These are phyloP conservation scores for Clarias magur DNA, from an alignment of 2,113 vertebrate species.

Conservation along the genomic window DNA sequence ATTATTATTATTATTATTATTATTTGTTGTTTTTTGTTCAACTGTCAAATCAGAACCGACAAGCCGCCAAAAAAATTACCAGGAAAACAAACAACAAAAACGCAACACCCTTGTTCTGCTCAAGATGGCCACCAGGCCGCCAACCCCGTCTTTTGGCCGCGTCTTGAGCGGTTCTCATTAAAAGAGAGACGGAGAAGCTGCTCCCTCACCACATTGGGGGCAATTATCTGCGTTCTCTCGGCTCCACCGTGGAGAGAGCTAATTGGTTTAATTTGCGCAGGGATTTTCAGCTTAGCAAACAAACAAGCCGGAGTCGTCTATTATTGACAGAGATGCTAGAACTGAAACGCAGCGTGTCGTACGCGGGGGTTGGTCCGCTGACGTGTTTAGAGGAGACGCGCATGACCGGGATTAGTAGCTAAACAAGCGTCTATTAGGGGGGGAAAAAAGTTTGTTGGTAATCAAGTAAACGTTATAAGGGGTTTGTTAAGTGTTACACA, in stretches of 20 bases:
- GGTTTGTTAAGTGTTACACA: background rate
- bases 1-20: no score
- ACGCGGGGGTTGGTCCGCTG: background rate
- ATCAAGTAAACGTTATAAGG: background rate
- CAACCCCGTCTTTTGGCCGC: background rate
- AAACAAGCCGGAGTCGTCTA: conserved; percentile 22
- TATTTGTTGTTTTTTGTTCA: no score
- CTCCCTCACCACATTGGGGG: conserved; percentile 25
- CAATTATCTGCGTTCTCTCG: conserved; percentile 36
- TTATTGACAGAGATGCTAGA: conserved; percentile 6
- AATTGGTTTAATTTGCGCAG: conserved; percentile 46
- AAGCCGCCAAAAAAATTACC: background rate
- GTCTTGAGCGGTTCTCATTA: conserved; percentile 49
- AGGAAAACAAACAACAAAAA: no score
- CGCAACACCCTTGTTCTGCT: no score
- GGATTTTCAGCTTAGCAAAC: conserved; percentile 39
- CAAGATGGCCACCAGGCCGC: background rate
- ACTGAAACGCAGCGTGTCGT: background rate
- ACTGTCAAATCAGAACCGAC: no score
- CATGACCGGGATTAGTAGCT: background rate
- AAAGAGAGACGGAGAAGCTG: conserved; percentile 32
- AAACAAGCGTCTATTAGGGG: background rate
- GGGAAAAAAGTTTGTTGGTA: background rate
- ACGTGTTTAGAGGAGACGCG: background rate
- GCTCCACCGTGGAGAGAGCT: conserved; percentile 18